phyloP scores from a whole-genome alignment of 2,888 invertebrate genomes.

The Ariolimax columbianus region DNA sequence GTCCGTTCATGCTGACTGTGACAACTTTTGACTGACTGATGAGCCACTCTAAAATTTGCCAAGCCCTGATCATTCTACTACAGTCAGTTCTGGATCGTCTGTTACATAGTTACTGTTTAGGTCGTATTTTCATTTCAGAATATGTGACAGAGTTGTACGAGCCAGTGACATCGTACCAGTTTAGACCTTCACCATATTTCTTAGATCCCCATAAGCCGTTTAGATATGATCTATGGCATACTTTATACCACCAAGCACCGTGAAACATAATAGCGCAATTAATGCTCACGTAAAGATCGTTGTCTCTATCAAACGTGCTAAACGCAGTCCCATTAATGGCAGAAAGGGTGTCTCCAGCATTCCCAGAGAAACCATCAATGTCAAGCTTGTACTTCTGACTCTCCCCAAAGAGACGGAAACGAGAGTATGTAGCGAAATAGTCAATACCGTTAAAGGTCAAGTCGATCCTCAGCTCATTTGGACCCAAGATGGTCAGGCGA shows the following conservation, averaged over 20 bases:
- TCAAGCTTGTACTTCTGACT: constrained; percentile 67
- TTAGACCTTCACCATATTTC: background rate
- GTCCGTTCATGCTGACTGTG: too few species aligned
- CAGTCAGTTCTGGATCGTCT: too few species aligned
- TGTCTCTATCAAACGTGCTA: constrained; percentile 9
- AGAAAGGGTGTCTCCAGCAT: constrained; percentile 68
- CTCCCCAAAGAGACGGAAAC: constrained; percentile 53
- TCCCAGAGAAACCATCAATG: constrained; percentile 67
- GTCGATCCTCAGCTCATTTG: background rate
- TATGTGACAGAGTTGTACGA: background rate
- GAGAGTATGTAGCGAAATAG: background rate
- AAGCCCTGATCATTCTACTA: too few species aligned
- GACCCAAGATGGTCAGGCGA: too few species aligned
- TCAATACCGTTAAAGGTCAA: background rate
- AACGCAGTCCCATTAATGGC: too few species aligned
- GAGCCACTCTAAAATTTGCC: too few species aligned
- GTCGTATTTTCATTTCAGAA: constrained; percentile 39
- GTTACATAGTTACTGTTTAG: too few species aligned
- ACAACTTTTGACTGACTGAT: too few species aligned
- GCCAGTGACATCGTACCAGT: background rate
- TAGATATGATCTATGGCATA: background rate
- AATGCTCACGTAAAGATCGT: background rate
- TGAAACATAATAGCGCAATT: background rate
- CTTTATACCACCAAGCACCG: constrained; percentile 32
- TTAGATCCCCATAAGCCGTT: constrained; percentile 18